Evolutionary conservation across 2,797 vertebrate species (phyloP), one percentile per base, ranked within the genome.

Genomic region (Lepus oiostolus): DNA sequence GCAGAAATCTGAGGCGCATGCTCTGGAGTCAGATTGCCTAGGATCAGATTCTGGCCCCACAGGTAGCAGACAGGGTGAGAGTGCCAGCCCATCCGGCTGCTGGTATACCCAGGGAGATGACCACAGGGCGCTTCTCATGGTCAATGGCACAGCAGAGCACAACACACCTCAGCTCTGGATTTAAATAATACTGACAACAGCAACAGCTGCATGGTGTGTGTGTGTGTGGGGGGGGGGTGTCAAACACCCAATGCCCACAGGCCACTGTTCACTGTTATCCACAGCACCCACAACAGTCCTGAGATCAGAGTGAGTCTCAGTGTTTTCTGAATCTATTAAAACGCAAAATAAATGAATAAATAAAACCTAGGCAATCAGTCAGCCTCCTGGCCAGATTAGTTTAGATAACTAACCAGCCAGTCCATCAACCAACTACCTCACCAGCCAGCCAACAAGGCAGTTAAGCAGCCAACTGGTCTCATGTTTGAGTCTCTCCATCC

Each of bases 11-110:
- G 13, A 75, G 76, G 84, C 52, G 70, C 30, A 21, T 5, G 14
- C 62, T 71, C 35, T 77, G 22, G 26, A 30, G 70, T n/a, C 30
- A 65, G 35, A 47, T 14, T 3, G 7, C 67, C 88, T 85, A 58
- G n/a, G 47, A 85, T 74, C 22, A 83, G 79, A 74, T 65, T n/a
- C 35, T 8, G 63, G 47, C 24, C 58, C 58, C 67, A 35, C 0
- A 0, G 7, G 17, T 54, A n/a, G 24, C 82, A 42, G 9, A 42
- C 54, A 65, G 21, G 70, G 38, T 3, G 28, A 85, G 22, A 38
- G 67, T 13, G 12, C 4, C 17, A n/a, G 32, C 10, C 22, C 2
- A 11, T 12, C 0, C 4, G 50, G 38, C 63, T 24, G 26, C 68
- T 62, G 9, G 30, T 42, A 28, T 35, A 67, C 42, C 60, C 28